These are phyloP conservation scores for Andricus grossulariae DNA, from an alignment of 1,140 invertebrate species.

Conservation along the genomic window DNA sequence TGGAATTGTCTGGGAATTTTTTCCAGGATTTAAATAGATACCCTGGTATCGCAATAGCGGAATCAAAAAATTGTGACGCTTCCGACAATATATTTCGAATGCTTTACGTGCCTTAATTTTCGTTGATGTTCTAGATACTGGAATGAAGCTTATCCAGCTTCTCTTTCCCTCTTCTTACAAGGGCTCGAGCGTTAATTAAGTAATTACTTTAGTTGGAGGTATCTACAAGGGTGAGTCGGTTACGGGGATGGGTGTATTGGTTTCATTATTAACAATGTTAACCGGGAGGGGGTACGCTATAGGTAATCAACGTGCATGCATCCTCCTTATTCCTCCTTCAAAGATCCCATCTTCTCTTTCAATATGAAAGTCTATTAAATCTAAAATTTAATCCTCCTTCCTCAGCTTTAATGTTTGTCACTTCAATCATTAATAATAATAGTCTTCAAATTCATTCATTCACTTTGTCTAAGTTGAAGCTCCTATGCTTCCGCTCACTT, in stretches of 20 bases:
- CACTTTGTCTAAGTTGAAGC: too few species aligned
- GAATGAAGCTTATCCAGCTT: constrained; percentile 14
- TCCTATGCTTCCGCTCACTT: too few species aligned
- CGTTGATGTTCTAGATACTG: background rate
- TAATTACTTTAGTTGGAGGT: constrained; percentile 22
- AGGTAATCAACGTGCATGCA: constrained; percentile 9
- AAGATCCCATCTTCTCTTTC: background rate
- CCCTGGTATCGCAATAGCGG: too few species aligned
- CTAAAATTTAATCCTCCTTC: background rate
- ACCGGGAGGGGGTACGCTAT: background rate
- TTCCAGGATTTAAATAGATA: too few species aligned
- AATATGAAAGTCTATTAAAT: background rate
- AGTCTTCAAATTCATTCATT: background rate
- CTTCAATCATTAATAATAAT: background rate
- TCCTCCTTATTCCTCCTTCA: background rate
- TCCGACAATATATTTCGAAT: background rate
- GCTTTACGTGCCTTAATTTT: background rate
- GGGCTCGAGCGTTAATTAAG: constrained; percentile 26
- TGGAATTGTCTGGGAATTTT: too few species aligned
- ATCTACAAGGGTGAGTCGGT: constrained; percentile 18
- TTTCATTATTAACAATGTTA: constrained; percentile 29
- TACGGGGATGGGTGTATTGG: constrained; percentile 23
- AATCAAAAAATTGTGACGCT: too few species aligned
- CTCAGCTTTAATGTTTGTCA: background rate
- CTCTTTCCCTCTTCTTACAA: constrained; percentile 22